Percentiles rank a stretch among this genome's conserved stretches.
Conservation (phyloP, 2,797 vertebrate species). For the Fratercula arctica region DNA sequence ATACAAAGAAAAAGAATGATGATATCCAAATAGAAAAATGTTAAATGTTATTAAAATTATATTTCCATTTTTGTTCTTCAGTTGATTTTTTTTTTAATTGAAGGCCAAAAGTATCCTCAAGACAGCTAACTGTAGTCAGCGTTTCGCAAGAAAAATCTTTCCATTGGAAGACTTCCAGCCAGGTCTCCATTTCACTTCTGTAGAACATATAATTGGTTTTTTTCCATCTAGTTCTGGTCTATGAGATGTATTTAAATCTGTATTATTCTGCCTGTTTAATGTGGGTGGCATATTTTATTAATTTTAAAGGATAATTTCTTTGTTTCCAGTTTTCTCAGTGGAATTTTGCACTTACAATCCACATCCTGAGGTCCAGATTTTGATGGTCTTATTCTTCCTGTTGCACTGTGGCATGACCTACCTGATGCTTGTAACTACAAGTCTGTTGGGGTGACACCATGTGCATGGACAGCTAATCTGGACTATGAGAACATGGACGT, state of each 20-base stretch:
- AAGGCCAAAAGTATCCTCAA: constrained; percentile 22
- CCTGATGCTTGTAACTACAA: neutral
- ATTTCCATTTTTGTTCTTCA: neutral
- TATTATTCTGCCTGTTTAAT: neutral
- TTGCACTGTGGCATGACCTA: neutral
- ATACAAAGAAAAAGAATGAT: neutral
- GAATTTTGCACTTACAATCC: neutral
- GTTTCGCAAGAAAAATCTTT: constrained; percentile 18
- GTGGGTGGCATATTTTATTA: neutral
- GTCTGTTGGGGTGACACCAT: neutral
- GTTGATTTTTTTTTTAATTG: neutral
- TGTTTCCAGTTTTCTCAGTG: neutral
- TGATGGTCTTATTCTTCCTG: neutral
- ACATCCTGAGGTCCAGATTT: neutral
- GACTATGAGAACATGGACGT: neutral
- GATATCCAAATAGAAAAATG: neutral
- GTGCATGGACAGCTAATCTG: neutral
- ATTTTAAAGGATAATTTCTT: neutral
- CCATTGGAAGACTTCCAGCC: constrained; percentile 15
- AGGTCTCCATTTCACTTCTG: constrained; percentile 21
- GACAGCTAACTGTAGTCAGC: neutral
- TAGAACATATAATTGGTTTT: neutral
- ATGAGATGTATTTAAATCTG: neutral
- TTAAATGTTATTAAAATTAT: neutral
- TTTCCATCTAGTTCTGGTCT: constrained; percentile 1